Conservation (phyloP, 2,888 invertebrate genomes). For the Fragum fragum region DNA sequence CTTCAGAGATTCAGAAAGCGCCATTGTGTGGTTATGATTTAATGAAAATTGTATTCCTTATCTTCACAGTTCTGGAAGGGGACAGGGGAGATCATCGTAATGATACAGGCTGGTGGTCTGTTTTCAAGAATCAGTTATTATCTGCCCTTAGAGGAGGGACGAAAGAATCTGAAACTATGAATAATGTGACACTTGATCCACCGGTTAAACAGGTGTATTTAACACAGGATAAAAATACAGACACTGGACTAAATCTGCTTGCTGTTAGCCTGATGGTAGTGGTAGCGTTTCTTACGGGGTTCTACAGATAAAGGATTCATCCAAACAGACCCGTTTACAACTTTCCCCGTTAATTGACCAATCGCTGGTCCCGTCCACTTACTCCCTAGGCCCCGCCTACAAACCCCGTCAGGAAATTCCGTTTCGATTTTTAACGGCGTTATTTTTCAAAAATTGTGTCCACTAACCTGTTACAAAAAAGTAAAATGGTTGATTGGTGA, state of each 20-base stretch:
- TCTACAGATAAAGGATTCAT: slow-evolving; percentile 1
- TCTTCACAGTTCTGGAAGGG: neutral
- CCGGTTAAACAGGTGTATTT: neutral
- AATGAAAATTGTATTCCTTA: neutral
- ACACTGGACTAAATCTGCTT: neutral
- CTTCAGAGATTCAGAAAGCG: too few species aligned
- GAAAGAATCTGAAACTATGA: neutral
- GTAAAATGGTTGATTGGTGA: too few species aligned
- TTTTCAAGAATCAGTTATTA: neutral
- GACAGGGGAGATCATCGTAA: neutral
- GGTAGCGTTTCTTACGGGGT: slow-evolving; percentile 4
- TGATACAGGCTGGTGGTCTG: neutral
- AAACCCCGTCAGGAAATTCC: too few species aligned
- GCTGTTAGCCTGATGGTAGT: neutral
- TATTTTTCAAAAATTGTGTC: too few species aligned
- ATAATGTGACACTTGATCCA: neutral
- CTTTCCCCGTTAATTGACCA: too few species aligned
- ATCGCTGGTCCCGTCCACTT: too few species aligned
- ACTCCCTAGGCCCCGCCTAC: too few species aligned
- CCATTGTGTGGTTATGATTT: too few species aligned
- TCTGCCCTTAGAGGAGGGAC: neutral
- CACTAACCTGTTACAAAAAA: too few species aligned
- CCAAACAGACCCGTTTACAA: too few species aligned
- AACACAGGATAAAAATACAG: neutral
- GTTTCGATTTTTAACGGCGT: too few species aligned